Conservation (phyloP, 1,140 invertebrate genomes). For the Ditylenchus dipsaci region DNA sequence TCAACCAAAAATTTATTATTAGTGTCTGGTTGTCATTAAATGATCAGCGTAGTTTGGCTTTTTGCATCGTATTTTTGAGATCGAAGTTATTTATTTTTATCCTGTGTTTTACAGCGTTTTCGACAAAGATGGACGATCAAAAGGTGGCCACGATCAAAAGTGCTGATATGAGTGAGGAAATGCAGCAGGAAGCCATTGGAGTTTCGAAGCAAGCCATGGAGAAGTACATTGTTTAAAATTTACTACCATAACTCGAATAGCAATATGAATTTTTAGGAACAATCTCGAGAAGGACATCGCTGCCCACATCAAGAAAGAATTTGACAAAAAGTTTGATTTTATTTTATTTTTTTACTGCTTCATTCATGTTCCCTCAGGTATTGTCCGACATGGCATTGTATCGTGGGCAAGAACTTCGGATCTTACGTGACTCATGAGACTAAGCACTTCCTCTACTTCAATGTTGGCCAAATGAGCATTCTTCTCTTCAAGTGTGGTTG, state of each 20-base stretch:
- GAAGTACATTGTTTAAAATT: constrained; percentile 66
- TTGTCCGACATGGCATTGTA: constrained; percentile 70
- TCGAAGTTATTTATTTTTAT: too few relatives aligned
- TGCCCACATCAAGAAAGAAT: constrained; percentile 94
- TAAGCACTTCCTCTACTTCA: constrained; percentile 95
- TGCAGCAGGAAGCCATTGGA: constrained; percentile 99
- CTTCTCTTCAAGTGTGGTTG: constrained; percentile 98
- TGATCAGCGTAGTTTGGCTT: too few relatives aligned
- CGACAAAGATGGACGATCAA: too few relatives aligned
- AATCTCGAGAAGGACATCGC: constrained; percentile 99
- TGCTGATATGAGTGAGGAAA: constrained; percentile 99
- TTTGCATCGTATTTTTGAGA: too few relatives aligned
- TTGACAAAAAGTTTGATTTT: constrained; percentile 89
- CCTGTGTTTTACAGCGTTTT: too few relatives aligned
- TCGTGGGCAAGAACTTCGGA: constrained; percentile 64
- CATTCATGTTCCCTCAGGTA: too few relatives aligned
- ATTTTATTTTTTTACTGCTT: too few relatives aligned
- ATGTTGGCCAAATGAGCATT: constrained; percentile 89
- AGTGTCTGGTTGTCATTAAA: too few relatives aligned
- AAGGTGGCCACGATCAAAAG: constrained; percentile 91
- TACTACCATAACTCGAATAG: background rate
- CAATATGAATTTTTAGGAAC: constrained; percentile 59
- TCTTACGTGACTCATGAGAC: constrained; percentile 79
- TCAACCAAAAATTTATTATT: too few relatives aligned
- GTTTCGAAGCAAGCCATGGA: constrained; percentile 95